Conservation (phyloP, 2,888 invertebrate genomes). For the Cephonodes hylas region DNA sequence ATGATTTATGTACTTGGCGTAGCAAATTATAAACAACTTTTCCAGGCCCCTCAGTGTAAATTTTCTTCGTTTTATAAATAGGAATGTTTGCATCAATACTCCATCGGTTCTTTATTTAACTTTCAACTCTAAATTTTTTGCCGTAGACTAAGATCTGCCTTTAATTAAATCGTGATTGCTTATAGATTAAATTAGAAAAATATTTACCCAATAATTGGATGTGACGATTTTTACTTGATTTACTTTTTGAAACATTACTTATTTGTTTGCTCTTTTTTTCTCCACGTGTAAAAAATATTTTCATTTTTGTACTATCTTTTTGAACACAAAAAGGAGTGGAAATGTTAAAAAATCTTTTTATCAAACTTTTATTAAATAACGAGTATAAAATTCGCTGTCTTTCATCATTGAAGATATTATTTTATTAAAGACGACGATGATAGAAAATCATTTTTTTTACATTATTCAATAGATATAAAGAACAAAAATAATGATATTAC, state of each 20-base stretch:
- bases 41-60: constrained; percentile 11
- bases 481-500: too few species aligned
- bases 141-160: background rate
- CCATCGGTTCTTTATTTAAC: constrained; percentile 5
- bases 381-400: too few species aligned
- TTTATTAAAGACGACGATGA: too few species aligned
- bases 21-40: constrained; percentile 17
- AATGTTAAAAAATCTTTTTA: too few species aligned
- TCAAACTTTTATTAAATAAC: too few species aligned
- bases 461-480: too few species aligned
- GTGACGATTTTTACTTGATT: background rate
- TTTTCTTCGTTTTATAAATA: constrained; percentile 17
- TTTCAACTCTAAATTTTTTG: background rate
- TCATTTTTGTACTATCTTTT: too few species aligned
- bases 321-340: too few species aligned
- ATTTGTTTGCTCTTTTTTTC: background rate
- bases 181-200: background rate
- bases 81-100: constrained; percentile 13
- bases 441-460: too few species aligned
- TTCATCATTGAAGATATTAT: too few species aligned
- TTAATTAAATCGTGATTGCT: background rate
- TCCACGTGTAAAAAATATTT: too few species aligned
- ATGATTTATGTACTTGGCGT: constrained; percentile 9
- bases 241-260: background rate
- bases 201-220: too few species aligned